A percentile compares a stretch with the other conserved stretches of the same genome.
phyloP scores from a whole-genome alignment of 2,113 vertebrate genomes.

The Corydoras maculifer region DNA sequence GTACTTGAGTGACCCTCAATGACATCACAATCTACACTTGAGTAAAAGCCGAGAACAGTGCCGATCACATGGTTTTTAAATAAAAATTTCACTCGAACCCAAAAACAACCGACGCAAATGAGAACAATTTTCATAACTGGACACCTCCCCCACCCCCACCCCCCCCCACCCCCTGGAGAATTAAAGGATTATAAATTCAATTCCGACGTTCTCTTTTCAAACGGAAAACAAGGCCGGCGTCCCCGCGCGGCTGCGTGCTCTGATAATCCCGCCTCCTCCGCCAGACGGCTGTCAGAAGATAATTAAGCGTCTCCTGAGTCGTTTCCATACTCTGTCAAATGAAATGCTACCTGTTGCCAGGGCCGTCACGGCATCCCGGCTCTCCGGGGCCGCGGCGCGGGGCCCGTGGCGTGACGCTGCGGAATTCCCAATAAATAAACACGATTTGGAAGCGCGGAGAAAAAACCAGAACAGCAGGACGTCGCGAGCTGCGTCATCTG shows the following conservation, averaged over 20 bases:
- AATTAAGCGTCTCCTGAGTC: slow-evolving; percentile 45
- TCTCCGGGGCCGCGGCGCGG: slow-evolving; percentile 44
- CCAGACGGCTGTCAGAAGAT: slow-evolving; percentile 47
- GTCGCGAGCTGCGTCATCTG: slow-evolving; percentile 57
- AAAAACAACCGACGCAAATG: too few relatives aligned
- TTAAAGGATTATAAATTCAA: too few relatives aligned
- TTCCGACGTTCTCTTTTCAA: too few relatives aligned
- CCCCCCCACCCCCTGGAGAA: too few relatives aligned
- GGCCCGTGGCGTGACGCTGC: slow-evolving; percentile 27
- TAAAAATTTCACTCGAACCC: too few relatives aligned
- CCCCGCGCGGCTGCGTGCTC: not conserved
- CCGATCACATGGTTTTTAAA: too few relatives aligned
- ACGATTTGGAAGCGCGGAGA: slow-evolving; percentile 51
- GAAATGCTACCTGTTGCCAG: slow-evolving; percentile 45
- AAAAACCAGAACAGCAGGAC: slow-evolving; percentile 57
- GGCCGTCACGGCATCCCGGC: slow-evolving; percentile 44
- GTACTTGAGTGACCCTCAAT: too few relatives aligned
- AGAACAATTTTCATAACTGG: too few relatives aligned
- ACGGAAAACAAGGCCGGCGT: too few relatives aligned
- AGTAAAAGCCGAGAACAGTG: too few relatives aligned
- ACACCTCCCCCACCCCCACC: too few relatives aligned
- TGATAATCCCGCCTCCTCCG: slow-evolving; percentile 33
- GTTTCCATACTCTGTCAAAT: slow-evolving; percentile 47
- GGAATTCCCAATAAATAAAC: slow-evolving; percentile 51
- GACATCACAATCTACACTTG: too few relatives aligned